These are phyloP conservation scores for Drosophila nikananu DNA, from an alignment of 1,140 invertebrate species.

Conservation along the genomic window DNA sequence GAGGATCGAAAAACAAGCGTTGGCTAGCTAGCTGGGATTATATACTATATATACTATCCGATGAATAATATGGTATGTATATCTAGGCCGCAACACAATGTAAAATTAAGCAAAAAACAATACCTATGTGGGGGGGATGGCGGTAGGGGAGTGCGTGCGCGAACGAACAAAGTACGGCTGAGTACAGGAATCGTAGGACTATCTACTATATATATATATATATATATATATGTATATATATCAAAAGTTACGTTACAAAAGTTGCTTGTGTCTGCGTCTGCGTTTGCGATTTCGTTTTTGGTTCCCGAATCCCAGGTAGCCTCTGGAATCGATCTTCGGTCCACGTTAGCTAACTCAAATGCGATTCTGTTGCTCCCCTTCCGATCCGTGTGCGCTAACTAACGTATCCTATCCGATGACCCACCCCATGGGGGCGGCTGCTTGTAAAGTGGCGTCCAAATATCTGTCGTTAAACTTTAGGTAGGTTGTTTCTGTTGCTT, in stretches of 20 bases:
- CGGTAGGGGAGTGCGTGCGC: constrained; percentile 1
- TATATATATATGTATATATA: constrained; percentile 37
- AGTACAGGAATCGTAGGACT: constrained; percentile 45
- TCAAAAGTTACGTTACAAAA: constrained; percentile 51
- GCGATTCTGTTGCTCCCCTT: constrained; percentile 1
- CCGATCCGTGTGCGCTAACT: constrained; percentile 23
- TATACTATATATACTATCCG: constrained; percentile 43
- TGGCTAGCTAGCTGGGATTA: constrained; percentile 53
- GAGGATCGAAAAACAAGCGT: constrained; percentile 48
- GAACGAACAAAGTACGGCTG: constrained; percentile 12
- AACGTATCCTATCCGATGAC: constrained; percentile 21
- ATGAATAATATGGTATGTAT: constrained; percentile 53
- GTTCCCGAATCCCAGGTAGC: constrained; percentile 15
- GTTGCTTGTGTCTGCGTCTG: constrained; percentile 33
- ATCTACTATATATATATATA: constrained; percentile 36
- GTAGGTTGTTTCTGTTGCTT: constrained; percentile 70
- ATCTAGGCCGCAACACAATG: constrained; percentile 35
- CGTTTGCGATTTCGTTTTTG: constrained; percentile 7
- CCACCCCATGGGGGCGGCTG: not conserved
- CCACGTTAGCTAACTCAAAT: constrained; percentile 36
- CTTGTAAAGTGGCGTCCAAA: constrained; percentile 59
- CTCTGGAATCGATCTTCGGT: constrained; percentile 24
- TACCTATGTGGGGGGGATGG: constrained; percentile 4
- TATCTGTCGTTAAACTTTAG: constrained; percentile 67
- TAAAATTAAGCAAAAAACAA: constrained; percentile 29